Base-by-base conservation (phyloP, 2,797 vertebrate genomes). In the Characodon lateralis region DNA sequence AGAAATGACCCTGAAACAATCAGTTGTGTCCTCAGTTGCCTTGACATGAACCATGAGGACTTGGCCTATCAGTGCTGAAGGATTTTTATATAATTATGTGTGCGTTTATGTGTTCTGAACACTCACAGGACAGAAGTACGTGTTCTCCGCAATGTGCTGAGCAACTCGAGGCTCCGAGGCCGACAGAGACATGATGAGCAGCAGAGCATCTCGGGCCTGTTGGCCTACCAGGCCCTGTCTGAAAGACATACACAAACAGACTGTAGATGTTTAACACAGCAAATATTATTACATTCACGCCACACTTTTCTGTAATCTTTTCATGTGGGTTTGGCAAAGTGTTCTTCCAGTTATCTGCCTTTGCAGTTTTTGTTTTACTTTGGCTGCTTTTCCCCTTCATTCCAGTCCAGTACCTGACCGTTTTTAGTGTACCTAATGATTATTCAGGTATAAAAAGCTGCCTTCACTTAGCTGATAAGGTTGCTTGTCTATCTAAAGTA, bases 71-170 rank as follows among this genome's bases (percentile, higher is more conserved):
- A 39, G 48, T 12, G 14, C 46, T 13, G 39, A 14, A 26, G 39
- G 24, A 46, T 26, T 68, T n/a, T 41, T 28, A 20, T 41, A 6
- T 7, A 1, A 39, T 46, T 3, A 26, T 6, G 16, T 59, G 56
- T 65, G 73, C 56, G 68, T 76, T 0, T 76, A 0, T 39, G 74
- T n/a, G 59, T 56, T 58, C 56, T 58, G 24, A 69, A 26, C 66
- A 94, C 98, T 97, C 87, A 99, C 98, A 51, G 98, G 98, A 89
- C 98, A 99, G 93, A 99, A 99, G 92, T 97, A 99, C 0, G 98
- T 99, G 92, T 97, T 97, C 71, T 98, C 95, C 39, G 95, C 95
- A 28, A 99, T 97, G 90, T 99, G 96, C 58, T 91, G 94, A 74
- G 98, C 97, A 72, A 99, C 97, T 78, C 97, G 87, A 0, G 61